Conservation (phyloP, 1,140 invertebrate genomes). For the Aphelinus certus region DNA sequence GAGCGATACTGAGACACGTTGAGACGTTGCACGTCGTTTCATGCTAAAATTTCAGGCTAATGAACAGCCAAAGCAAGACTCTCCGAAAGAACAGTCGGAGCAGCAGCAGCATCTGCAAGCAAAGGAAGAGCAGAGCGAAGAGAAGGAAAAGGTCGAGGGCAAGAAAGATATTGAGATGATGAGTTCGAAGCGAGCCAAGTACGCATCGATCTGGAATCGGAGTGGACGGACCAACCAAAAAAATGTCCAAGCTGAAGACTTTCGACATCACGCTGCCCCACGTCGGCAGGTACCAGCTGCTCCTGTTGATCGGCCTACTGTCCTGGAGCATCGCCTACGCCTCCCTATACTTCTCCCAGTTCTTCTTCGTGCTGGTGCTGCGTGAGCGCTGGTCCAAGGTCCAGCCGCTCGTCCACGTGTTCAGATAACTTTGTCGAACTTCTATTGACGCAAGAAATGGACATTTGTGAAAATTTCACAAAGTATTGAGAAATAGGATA, state of each 20-base stretch:
- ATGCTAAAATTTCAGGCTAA: background rate
- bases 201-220: conserved; percentile 7
- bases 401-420: conserved; percentile 48
- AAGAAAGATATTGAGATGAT: conserved; percentile 28
- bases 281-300: conserved; percentile 67
- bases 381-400: conserved; percentile 63
- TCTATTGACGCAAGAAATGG: too few relatives aligned
- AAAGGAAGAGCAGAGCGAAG: background rate
- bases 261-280: conserved; percentile 66
- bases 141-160: background rate
- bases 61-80: background rate
- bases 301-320: conserved; percentile 60
- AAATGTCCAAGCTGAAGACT: conserved; percentile 50
- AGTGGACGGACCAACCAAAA: conserved; percentile 48
- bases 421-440: conserved; percentile 47
- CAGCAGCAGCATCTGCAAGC: background rate
- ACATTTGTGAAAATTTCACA: too few relatives aligned
- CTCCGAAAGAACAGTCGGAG: background rate
- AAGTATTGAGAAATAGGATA: too few relatives aligned
- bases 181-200: background rate
- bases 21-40: background rate
- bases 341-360: conserved; percentile 62
- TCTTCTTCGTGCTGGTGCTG: conserved; percentile 62
- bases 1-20: too few relatives aligned
- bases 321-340: conserved; percentile 58